These are phyloP conservation scores for Drosophila parvula DNA, from an alignment of 1,140 invertebrate species.

Conservation along the genomic window DNA sequence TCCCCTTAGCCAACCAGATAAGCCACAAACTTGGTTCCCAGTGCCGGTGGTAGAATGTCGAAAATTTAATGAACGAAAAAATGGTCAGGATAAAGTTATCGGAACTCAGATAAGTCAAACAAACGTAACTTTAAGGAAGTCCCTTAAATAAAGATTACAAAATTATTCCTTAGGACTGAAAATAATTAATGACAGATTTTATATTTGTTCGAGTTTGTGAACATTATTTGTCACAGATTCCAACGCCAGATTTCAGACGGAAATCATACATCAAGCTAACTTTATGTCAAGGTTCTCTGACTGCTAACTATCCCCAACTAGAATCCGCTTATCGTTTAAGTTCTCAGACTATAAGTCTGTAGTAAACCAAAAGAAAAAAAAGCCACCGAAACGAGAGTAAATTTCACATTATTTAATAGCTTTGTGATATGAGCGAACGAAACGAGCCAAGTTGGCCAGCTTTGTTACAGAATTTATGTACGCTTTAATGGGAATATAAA, in stretches of 20 bases:
- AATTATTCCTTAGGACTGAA: not conserved
- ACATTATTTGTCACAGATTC: slow-evolving; percentile 12
- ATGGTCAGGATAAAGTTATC: slow-evolving; percentile 2
- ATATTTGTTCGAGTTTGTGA: not conserved
- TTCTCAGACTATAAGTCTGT: slow-evolving; percentile 18
- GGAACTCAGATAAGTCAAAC: slow-evolving; percentile 4
- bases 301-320: slow-evolving; percentile 25
- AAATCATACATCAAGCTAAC: slow-evolving; percentile 21
- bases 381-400: slow-evolving; percentile 18
- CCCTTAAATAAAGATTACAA: not conserved
- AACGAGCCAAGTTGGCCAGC: slow-evolving; percentile 41
- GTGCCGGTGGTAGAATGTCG: not conserved
- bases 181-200: slow-evolving; percentile 8
- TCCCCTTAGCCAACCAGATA: slow-evolving; percentile 20
- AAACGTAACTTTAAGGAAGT: not conserved
- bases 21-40: slow-evolving; percentile 35
- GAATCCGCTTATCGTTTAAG: slow-evolving; percentile 28
- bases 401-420: slow-evolving; percentile 48
- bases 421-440: slow-evolving; percentile 35
- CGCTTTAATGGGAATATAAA: slow-evolving; percentile 48
- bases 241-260: not conserved
- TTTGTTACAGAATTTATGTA: slow-evolving; percentile 60
- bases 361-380: not conserved
- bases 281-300: slow-evolving; percentile 8
- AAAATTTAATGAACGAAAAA: slow-evolving; percentile 48